Base-by-base conservation (phyloP, 1,140 invertebrate genomes). In the Bombus confusus region DNA sequence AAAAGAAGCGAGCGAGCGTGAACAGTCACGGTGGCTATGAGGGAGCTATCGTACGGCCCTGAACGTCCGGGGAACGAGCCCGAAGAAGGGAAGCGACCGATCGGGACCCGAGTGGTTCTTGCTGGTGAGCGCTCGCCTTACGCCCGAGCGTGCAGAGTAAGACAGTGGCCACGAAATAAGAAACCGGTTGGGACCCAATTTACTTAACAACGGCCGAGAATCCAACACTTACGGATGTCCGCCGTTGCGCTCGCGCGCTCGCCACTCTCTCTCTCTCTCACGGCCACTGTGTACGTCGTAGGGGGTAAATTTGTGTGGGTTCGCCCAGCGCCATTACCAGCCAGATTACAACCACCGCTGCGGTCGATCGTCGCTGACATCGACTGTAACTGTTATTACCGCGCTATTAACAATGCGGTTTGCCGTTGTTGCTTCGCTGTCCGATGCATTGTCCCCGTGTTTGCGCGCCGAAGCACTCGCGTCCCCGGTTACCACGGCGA, bases 101-200 rank as follows among this genome's bases (percentile, higher is more conserved):
- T 89, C 88, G 79, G 64, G 69, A n/a, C 8, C 31, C 41, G 52
- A 85, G 87, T 75, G 89, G 83, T 90, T 90, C 89, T 90, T 90
- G 87, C 75, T 62, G 43, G 88, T 75, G 88, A 79, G 76, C 83
- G 85, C n/a, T 69, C 76, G 76, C 43, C 62, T 84, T 88, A 88
- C 52, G 75, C 57, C 74, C 83, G 87, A 86, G 37, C 83, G 57
- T 75, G 78, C 74, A 85, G 94, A 95, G 94, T 95, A 95, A 95
- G 93, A 95, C 95, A 94, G 95, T 95, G 94, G 92, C 94, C 91
- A 94, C 93, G 92, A 94, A 95, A 95, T 95, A 93, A 95, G 94
- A 95, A 95, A 95, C 94, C 95, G 94, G 95, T 95, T 95, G 91
- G 93, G 93, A 93, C 92, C 94, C 95, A 95, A 95, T 95, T 95